Percentiles rank a stretch among this genome's conserved stretches.
Conservation (phyloP, 2,888 invertebrate genomes). For the Acanthoscelides obtectus region DNA sequence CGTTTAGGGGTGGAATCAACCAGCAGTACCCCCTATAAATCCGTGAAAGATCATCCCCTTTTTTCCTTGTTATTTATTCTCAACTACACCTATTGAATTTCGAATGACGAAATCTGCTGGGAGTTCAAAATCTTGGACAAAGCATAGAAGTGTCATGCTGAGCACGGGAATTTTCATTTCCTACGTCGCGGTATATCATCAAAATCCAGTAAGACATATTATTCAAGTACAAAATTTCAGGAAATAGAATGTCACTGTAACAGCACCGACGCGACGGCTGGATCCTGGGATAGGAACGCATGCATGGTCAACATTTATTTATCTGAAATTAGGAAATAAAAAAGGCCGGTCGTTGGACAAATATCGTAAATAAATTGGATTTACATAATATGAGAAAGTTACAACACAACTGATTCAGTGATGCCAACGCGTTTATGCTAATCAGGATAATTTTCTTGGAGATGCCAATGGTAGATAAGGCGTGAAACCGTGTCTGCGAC, state of each 20-base stretch:
- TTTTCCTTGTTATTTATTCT: no score
- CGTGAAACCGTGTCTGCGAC: background rate
- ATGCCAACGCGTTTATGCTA: background rate
- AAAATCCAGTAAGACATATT: background rate
- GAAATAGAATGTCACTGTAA: no score
- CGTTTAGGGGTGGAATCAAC: no score
- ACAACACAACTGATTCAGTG: background rate
- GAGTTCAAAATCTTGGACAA: no score
- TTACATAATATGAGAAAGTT: background rate
- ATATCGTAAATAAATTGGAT: background rate
- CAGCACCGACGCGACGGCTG: background rate
- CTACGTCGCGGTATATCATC: background rate
- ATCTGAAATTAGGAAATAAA: background rate
- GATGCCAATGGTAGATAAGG: background rate
- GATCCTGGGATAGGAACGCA: background rate
- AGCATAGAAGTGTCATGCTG: no score
- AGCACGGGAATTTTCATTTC: no score
- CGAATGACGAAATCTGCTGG: no score
- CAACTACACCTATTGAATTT: no score
- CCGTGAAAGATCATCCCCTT: no score
- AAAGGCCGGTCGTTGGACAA: background rate
- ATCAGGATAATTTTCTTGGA: background rate
- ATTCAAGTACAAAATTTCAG: no score
- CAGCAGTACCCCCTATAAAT: no score
- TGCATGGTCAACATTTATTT: background rate